These are phyloP conservation scores for Paraescarpia echinospica DNA, from an alignment of 1,140 invertebrate genomes.

Conservation along the genomic window DNA sequence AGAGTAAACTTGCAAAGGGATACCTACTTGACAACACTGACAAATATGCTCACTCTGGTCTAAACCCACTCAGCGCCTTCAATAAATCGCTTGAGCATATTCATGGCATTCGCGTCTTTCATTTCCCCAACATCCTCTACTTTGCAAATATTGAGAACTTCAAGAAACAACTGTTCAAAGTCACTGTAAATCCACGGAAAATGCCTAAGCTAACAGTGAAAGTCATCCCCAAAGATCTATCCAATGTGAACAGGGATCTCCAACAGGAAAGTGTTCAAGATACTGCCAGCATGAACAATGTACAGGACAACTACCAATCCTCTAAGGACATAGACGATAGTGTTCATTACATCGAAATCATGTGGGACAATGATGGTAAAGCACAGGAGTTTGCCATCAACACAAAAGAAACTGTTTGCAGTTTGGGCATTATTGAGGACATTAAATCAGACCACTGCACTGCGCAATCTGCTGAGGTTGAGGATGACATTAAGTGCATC, in stretches of 20 bases:
- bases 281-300: background rate
- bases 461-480: background rate
- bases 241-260: background rate
- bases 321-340: background rate
- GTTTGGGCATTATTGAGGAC: background rate
- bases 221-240: background rate
- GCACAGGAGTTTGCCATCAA: background rate
- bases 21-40: background rate
- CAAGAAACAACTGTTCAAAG: slow-evolving; percentile 20
- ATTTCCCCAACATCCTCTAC: slow-evolving; percentile 8
- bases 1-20: slow-evolving; percentile 37
- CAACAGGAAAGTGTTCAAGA: background rate
- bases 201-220: background rate
- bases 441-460: background rate
- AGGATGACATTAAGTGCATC: slow-evolving; percentile 31
- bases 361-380: background rate
- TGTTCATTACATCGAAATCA: background rate
- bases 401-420: background rate
- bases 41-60: background rate
- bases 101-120: slow-evolving; percentile 15
- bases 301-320: background rate
- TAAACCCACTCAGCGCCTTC: background rate
- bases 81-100: background rate
- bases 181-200: background rate
- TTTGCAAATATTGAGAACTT: slow-evolving; percentile 23